Evolutionary conservation across 2,888 invertebrate genomes (phyloP), one percentile per base, ranked within the genome.

Genomic region (Dryocosmus kuriphilus): DNA sequence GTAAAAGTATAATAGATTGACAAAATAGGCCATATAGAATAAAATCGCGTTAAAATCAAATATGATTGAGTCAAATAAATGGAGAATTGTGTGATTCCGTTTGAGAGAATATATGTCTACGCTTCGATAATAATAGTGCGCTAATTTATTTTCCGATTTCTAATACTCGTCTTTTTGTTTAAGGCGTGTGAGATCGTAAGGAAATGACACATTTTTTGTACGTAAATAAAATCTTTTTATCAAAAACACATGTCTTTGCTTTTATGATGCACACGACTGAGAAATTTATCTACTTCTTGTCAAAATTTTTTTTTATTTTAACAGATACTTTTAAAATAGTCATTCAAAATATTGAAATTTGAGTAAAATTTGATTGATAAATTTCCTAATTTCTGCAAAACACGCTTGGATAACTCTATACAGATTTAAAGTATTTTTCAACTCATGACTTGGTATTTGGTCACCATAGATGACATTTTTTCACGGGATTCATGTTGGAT

Each of bases 401-500:
- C 24, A 24, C 57, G 11, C 57, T 57, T 57, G 24, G 24, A 0
- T 14, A 24, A 57, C 24, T 57, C 24, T 11, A 57, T 14, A 24
- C 57, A 57, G 9, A 24, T 57, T 57, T 24, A 14, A 65, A 22
- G 38, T 41, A 41, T 41, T 24, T 65, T 41, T 4, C 1, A 9
- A 65, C 30, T 27, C 46, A 22, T 55, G 7, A n/a, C 2, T 55
- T 55, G 51, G 51, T 55, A 6, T 8, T 27, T 71, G 6, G 27
- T 86, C 81, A 92, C 92, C 92, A 92, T 19, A 94, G 82, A 75
- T 92, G 93, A 84, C 92, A 92, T 71, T 91, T 91, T n/a, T 92
- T 91, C 2, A 19, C 35, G 0, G 94, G 94, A 86, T 94, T 94
- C 94, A 94, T 94, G 0, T 90, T 88, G 0, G 94, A 92, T 0